These are phyloP conservation scores for Acanthurus tractus DNA, from an alignment of 2,797 vertebrate species.

Conservation along the genomic window DNA sequence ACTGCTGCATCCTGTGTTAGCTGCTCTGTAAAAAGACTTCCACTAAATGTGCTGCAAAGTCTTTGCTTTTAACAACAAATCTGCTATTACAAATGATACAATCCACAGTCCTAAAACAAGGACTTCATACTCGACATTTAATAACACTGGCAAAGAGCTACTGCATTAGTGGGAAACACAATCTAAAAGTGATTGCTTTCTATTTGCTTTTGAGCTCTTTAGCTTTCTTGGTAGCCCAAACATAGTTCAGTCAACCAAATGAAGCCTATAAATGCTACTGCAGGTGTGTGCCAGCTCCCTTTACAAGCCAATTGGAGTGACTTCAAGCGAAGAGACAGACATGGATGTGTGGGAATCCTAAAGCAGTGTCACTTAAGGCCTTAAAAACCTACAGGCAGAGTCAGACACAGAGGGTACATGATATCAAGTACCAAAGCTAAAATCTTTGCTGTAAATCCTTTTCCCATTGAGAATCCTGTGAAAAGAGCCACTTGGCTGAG, in stretches of 20 bases:
- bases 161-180: neutral
- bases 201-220: neutral
- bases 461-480: neutral
- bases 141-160: neutral
- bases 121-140: neutral
- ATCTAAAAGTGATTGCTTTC: neutral
- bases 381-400: constrained; percentile 2
- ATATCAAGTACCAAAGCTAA: neutral
- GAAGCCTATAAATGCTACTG: constrained; percentile 32
- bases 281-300: constrained; percentile 27
- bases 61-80: constrained; percentile 22
- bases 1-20: constrained; percentile 1
- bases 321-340: constrained; percentile 33
- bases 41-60: constrained; percentile 7
- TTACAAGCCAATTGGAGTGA: constrained; percentile 35
- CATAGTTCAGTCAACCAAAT: constrained; percentile 37
- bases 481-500: neutral
- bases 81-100: neutral
- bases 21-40: constrained; percentile 3
- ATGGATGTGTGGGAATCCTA: constrained; percentile 14
- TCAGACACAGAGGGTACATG: neutral
- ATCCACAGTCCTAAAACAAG: constrained; percentile 10
- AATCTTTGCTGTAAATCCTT: neutral
- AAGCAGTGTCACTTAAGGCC: constrained; percentile 35
- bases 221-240: constrained; percentile 1